Conservation (phyloP, 1,140 invertebrate genomes). For the Tetramorium simillimum region DNA sequence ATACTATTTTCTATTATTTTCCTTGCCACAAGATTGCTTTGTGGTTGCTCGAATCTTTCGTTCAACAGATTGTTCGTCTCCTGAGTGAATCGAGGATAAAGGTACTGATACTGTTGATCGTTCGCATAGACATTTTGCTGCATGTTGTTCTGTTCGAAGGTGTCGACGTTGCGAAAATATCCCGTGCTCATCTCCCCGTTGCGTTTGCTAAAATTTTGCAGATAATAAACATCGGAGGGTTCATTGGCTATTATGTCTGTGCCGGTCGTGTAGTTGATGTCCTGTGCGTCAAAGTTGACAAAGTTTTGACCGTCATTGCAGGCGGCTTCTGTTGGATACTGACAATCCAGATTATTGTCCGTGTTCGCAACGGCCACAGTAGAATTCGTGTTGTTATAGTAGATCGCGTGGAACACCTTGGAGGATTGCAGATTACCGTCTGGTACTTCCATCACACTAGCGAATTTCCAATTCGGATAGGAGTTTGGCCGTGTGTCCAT, state of each 20-base stretch:
- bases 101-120: slow-evolving; percentile 61
- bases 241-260: slow-evolving; percentile 49
- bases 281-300: slow-evolving; percentile 51
- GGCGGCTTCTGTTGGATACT: slow-evolving; percentile 47
- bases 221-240: slow-evolving; percentile 57
- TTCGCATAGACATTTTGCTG: slow-evolving; percentile 45
- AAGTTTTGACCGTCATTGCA: slow-evolving; percentile 62
- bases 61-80: slow-evolving; percentile 19
- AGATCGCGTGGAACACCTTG: slow-evolving; percentile 66
- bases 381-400: slow-evolving; percentile 67
- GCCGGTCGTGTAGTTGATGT: slow-evolving; percentile 51
- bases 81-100: slow-evolving; percentile 39
- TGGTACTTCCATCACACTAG: slow-evolving; percentile 69
- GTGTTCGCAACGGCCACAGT: not conserved
- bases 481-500: slow-evolving; percentile 73
- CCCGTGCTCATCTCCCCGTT: slow-evolving; percentile 31
- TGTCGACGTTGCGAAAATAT: slow-evolving; percentile 53
- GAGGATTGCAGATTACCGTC: slow-evolving; percentile 57
- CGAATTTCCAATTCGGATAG: slow-evolving; percentile 77
- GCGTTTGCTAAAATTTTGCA: slow-evolving; percentile 65
- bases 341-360: slow-evolving; percentile 38
- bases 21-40: slow-evolving; percentile 11
- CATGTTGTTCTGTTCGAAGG: slow-evolving; percentile 26
- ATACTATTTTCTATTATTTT: slow-evolving; percentile 25
- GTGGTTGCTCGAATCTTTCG: slow-evolving; percentile 15